Conservation (phyloP, 2,113 vertebrate genomes). For the Anoura caudifer region DNA sequence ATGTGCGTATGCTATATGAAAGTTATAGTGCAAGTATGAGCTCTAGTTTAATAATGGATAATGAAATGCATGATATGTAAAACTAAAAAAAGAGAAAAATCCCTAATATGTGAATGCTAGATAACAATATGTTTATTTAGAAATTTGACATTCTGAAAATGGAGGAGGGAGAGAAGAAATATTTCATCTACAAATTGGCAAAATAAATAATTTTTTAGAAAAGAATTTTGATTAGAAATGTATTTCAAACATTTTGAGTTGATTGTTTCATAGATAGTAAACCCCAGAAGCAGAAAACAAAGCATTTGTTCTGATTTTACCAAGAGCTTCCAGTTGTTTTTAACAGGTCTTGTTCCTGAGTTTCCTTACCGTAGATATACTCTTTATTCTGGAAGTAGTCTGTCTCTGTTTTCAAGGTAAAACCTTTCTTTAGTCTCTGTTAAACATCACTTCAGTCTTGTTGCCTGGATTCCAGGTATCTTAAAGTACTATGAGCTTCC, state of each 20-base stretch:
- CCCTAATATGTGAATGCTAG: slow-evolving; percentile 34
- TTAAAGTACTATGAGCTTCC: not conserved
- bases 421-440: not conserved
- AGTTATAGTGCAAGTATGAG: not conserved
- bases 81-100: slow-evolving; percentile 12
- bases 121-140: slow-evolving; percentile 48
- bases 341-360: not conserved
- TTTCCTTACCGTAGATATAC: not conserved
- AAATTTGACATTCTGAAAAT: slow-evolving; percentile 40
- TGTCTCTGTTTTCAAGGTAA: not conserved
- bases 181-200: not conserved
- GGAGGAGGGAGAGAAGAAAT: not conserved
- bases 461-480: not conserved
- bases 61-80: slow-evolving; percentile 19
- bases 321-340: not conserved
- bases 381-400: not conserved
- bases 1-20: not conserved
- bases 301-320: not conserved
- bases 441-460: not conserved
- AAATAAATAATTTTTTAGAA: not conserved
- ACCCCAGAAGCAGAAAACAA: not conserved
- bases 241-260: not conserved
- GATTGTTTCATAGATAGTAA: not conserved
- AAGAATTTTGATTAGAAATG: not conserved
- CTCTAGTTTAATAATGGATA: not conserved